Evolutionary conservation across 2,113 vertebrate species (phyloP).

Genomic region (Ageneiosus marmoratus): DNA sequence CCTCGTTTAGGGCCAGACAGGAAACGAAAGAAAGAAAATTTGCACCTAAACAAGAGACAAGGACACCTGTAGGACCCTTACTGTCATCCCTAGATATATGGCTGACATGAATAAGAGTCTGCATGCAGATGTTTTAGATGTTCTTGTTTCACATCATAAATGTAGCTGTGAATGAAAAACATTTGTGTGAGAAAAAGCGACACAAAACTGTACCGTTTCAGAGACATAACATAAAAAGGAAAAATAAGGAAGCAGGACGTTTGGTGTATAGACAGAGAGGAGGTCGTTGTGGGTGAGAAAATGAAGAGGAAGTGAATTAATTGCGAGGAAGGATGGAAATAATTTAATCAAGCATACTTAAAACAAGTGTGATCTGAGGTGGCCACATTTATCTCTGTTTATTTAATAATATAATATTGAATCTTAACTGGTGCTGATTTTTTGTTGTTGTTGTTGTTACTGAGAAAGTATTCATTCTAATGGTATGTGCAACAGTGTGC

Average conservation of each 20-base stretch:
- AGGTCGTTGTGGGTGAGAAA: neutral
- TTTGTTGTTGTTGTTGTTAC: neutral
- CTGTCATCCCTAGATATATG: neutral
- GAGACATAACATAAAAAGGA: neutral
- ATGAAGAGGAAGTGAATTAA: conserved; percentile 10
- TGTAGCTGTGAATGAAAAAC: neutral
- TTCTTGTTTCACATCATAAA: neutral
- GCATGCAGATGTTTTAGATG: neutral
- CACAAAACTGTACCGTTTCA: neutral
- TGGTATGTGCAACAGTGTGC: neutral
- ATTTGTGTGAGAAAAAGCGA: neutral
- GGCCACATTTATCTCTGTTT: neutral
- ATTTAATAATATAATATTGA: neutral
- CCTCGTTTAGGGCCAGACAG: neutral
- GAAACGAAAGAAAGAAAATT: neutral
- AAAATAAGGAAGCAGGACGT: neutral
- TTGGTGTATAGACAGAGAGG: neutral
- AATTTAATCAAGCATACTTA: neutral
- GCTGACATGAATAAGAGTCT: neutral
- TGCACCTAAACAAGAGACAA: neutral
- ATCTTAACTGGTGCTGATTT: neutral
- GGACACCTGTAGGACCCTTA: conserved; percentile 3
- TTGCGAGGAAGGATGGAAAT: neutral
- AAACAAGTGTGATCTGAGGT: neutral
- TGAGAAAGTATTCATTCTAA: neutral